Percentiles rank a stretch among this genome's conserved stretches.
Evolutionary conservation across 2,888 invertebrate species (phyloP).

Genomic region (Callyntrura guangdongensis): DNA sequence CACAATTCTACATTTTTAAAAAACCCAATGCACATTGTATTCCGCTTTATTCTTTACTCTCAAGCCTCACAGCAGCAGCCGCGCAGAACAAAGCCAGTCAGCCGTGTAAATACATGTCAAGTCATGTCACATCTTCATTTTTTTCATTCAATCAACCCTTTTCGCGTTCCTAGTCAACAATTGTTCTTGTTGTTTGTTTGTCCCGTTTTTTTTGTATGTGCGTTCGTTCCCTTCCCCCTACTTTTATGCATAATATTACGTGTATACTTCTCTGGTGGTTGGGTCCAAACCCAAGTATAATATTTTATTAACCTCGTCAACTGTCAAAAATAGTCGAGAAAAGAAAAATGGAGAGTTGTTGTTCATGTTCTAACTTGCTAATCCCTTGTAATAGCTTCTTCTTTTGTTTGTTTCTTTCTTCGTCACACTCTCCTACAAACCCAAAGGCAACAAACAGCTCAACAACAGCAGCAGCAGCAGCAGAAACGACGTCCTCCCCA

Average conservation of each 20-base stretch:
- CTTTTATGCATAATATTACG: too few species aligned
- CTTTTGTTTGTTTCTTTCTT: too few species aligned
- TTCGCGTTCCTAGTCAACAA: not conserved
- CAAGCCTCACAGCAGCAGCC: conserved; percentile 20
- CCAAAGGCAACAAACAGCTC: not conserved
- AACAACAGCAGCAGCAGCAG: not conserved
- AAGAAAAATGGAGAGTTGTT: too few species aligned
- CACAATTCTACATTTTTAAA: conserved; percentile 72
- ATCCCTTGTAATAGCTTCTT: too few species aligned
- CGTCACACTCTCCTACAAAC: too few species aligned
- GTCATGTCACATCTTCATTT: conserved; percentile 58
- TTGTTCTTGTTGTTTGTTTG: conserved; percentile 9
- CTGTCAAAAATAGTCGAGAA: not conserved
- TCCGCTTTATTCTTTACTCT: conserved; percentile 54
- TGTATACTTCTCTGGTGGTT: too few species aligned
- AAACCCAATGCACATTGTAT: conserved; percentile 21
- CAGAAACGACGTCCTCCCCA: too few species aligned
- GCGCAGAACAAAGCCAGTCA: not conserved
- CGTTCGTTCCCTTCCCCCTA: too few species aligned
- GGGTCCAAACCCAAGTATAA: too few species aligned
- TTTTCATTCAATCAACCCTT: conserved; percentile 16
- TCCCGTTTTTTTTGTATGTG: not conserved
- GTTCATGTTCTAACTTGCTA: too few species aligned
- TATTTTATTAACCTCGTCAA: not conserved
- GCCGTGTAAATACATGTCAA: conserved; percentile 55